These are phyloP conservation scores for Microctenopoma lineatum DNA, from an alignment of 2,797 vertebrate species.

Conservation along the genomic window DNA sequence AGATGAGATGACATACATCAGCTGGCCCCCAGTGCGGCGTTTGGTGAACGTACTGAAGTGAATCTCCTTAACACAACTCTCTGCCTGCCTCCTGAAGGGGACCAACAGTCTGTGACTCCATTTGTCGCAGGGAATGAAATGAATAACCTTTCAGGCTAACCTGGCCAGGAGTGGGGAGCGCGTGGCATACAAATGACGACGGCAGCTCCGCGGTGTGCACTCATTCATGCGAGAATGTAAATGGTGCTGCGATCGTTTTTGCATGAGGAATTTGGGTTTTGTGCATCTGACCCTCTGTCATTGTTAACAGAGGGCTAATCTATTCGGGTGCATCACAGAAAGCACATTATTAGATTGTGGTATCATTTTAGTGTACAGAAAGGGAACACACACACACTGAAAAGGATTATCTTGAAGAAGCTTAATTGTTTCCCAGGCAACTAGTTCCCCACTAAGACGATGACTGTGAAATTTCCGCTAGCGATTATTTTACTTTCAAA, in stretches of 20 bases:
- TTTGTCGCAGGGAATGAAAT: constrained; percentile 65
- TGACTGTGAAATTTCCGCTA: constrained; percentile 74
- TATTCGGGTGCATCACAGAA: constrained; percentile 50
- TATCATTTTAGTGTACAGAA: constrained; percentile 47
- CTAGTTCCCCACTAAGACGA: constrained; percentile 67
- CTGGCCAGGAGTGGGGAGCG: constrained; percentile 48
- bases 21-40: constrained; percentile 17
- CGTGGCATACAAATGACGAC: constrained; percentile 58
- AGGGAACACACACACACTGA: constrained; percentile 38
- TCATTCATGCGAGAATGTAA: constrained; percentile 42
- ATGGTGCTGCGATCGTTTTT: constrained; percentile 21
- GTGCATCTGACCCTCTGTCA: constrained; percentile 25
- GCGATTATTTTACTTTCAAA: constrained; percentile 81
- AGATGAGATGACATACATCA: constrained; percentile 47
- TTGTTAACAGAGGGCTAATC: constrained; percentile 52
- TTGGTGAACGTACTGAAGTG: constrained; percentile 48
- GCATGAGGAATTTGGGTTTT: constrained; percentile 27
- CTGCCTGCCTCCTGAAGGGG: constrained; percentile 49
- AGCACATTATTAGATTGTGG: constrained; percentile 48
- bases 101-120: constrained; percentile 65
- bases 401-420: constrained; percentile 69
- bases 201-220: constrained; percentile 19
- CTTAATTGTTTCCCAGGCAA: constrained; percentile 81
- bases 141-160: constrained; percentile 72
- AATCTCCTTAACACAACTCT: constrained; percentile 66